These are phyloP conservation scores for Coryphaenoides rupestris DNA, from an alignment of 2,113 vertebrate genomes.

Conservation along the genomic window DNA sequence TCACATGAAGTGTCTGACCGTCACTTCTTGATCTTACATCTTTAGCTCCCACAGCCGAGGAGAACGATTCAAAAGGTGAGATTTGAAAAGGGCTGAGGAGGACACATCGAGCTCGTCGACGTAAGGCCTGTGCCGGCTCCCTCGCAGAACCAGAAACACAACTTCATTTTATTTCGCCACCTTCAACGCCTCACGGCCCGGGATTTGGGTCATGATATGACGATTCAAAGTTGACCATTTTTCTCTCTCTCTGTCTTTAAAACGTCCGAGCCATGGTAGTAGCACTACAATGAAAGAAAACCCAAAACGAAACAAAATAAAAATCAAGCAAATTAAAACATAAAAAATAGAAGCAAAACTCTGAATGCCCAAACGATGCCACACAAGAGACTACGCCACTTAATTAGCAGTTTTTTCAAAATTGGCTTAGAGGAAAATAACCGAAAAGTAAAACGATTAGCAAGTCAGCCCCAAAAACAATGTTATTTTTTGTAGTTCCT, in stretches of 20 bases:
- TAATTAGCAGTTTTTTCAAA: constrained; percentile 76
- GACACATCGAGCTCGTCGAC: constrained; percentile 38
- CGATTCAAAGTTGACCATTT: too few relatives aligned
- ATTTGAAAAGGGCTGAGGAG: constrained; percentile 11
- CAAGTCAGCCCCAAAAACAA: constrained; percentile 84
- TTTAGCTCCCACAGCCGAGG: constrained; percentile 21
- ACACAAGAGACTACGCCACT: constrained; percentile 84
- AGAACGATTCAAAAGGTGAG: constrained; percentile 3
- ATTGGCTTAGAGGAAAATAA: constrained; percentile 61
- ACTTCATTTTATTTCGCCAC: constrained; percentile 30
- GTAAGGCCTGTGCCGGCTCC: constrained; percentile 64
- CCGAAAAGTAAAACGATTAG: background rate
- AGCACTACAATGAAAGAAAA: constrained; percentile 38
- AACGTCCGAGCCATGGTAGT: constrained; percentile 3
- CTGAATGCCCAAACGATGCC: constrained; percentile 72
- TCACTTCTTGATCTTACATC: background rate
- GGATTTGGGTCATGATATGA: background rate
- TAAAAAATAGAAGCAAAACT: constrained; percentile 70
- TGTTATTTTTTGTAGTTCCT: constrained; percentile 83
- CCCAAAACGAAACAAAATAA: constrained; percentile 65
- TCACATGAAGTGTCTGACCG: too few relatives aligned
- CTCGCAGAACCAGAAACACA: constrained; percentile 30
- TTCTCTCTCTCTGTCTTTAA: too few relatives aligned
- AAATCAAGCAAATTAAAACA: constrained; percentile 10
- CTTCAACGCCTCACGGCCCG: constrained; percentile 8